Evolutionary conservation across 1,140 invertebrate genomes (phyloP), one percentile per base, ranked within the genome.

Genomic region (Dinoponera quadriceps): DNA sequence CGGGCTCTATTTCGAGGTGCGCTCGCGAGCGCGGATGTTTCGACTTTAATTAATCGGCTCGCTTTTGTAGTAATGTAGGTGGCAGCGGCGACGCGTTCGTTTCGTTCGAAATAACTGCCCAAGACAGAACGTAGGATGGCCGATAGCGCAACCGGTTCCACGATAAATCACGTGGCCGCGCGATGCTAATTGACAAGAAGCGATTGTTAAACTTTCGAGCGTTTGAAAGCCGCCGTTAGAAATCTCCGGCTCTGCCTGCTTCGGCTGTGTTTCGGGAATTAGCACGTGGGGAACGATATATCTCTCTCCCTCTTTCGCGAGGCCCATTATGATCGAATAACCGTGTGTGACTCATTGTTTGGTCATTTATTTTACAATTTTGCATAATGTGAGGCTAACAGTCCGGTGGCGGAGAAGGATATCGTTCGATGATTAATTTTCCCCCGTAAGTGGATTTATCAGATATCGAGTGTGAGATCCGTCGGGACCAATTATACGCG

Each of bases 41-140:
- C 74, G 85, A 66, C 74, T 84, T 84, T 88, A 84, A 87, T 88
- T 84, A 84, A 87, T 87, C 74, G 75, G 62, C 20, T 71, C 49
- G 60, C 63, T 81, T 87, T 87, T 87, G 73, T 77, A 57, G 68
- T 77, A 69, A 80, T 71, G 54, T 59, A 55, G 33, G 75, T 55
- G 63, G 51, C 51, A 22, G 29, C 54, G 9, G 38, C 33, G 51
- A 0, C 38, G 51, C 63, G 22, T 44, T 44, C 38, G 38, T 44
- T 44, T 22, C 29, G 49, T 80, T 80, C 33, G 75, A 80, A 80
- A 80, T 80, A 80, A 80, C 65, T 65, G 65, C 65, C 51, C 48
- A 51, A 48, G 75, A 59, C 65, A 25, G 29, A 57, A 68, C 51
- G 59, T 33, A 22, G 38, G 27, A 22, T 59, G 75, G 20, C 65